Evolutionary conservation across 2,888 invertebrate species (phyloP).

Genomic region (Eilema sororculum): DNA sequence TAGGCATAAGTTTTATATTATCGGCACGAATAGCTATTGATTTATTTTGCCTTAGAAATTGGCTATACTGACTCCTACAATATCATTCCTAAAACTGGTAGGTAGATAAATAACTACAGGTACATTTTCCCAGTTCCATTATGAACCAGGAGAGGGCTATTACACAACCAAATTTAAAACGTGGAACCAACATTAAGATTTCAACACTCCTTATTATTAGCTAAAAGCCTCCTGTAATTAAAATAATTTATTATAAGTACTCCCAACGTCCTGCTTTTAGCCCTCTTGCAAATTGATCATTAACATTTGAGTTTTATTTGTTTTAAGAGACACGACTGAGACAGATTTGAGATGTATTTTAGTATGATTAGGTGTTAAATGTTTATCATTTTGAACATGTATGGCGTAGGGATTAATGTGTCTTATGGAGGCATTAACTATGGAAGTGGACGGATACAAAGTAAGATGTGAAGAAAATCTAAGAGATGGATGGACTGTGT

Average conservation of each 20-base stretch:
- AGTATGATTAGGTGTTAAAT: neutral
- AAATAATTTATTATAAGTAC: slow-evolving; percentile 50
- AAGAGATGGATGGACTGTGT: too few relatives aligned
- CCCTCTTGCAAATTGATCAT: slow-evolving; percentile 41
- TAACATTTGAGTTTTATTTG: slow-evolving; percentile 16
- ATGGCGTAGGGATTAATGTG: too few relatives aligned
- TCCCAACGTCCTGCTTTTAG: slow-evolving; percentile 36
- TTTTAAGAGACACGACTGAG: neutral
- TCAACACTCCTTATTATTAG: slow-evolving; percentile 51
- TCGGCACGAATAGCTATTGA: too few relatives aligned
- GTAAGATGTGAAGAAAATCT: too few relatives aligned
- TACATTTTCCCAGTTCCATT: neutral
- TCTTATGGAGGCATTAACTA: too few relatives aligned
- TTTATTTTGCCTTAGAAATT: too few relatives aligned
- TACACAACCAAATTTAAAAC: slow-evolving; percentile 33
- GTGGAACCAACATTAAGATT: slow-evolving; percentile 47
- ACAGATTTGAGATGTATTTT: neutral
- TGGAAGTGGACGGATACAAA: too few relatives aligned
- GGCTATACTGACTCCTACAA: too few relatives aligned
- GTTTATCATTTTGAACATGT: neutral
- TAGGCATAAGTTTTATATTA: too few relatives aligned
- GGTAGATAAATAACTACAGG: neutral
- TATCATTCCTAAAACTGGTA: neutral
- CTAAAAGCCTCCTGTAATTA: slow-evolving; percentile 53
- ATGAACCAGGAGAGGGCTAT: neutral